Percentiles rank a stretch among this genome's conserved stretches.
Evolutionary conservation across 2,797 vertebrate genomes (phyloP).

Genomic region (Sebastes jordani): DNA sequence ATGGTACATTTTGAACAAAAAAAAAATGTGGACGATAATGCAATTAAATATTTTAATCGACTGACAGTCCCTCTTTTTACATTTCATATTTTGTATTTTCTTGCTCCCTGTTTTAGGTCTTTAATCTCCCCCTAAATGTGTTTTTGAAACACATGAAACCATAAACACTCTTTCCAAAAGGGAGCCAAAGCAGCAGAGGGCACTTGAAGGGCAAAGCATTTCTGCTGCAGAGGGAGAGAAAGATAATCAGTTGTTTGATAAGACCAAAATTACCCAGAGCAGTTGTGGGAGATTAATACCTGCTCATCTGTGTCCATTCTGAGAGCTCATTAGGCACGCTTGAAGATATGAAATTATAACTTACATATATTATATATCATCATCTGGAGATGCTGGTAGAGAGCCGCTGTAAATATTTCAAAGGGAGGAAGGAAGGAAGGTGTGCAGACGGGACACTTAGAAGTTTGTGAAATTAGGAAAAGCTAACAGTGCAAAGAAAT

Average conservation of each 20-base stretch:
- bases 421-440: background rate
- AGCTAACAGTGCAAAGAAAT: background rate
- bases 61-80: too few species aligned
- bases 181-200: conserved; percentile 2
- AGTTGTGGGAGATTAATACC: conserved; percentile 52
- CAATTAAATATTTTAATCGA: too few species aligned
- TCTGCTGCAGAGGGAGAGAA: conserved; percentile 14
- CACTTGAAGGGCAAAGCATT: conserved; percentile 5
- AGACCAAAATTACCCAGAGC: conserved; percentile 21
- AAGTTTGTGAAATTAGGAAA: background rate
- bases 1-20: too few species aligned
- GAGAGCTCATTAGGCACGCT: conserved; percentile 37
- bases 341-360: conserved; percentile 11
- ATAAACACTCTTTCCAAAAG: background rate
- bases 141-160: background rate
- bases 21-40: too few species aligned
- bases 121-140: background rate
- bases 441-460: background rate
- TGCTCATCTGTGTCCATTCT: conserved; percentile 56
- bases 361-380: background rate
- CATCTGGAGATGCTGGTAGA: background rate
- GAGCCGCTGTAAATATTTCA: conserved; percentile 1
- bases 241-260: conserved; percentile 44
- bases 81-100: background rate
- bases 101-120: background rate